Base-by-base conservation (phyloP, 2,113 vertebrate genomes). In the Crotophaga sulcirostris region DNA sequence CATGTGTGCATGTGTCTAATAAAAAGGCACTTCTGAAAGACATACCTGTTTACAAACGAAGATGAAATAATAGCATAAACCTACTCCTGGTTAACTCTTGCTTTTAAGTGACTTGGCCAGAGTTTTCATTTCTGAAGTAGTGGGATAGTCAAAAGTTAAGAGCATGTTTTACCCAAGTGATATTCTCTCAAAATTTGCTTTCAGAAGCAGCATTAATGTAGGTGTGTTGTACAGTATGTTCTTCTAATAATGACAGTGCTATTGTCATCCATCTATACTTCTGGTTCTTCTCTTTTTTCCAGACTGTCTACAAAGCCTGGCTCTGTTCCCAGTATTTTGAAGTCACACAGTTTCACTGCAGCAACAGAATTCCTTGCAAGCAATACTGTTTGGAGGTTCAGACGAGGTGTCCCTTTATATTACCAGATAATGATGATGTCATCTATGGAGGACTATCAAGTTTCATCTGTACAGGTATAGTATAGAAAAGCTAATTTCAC, bases 281-380 rank as follows among this genome's bases (percentile, higher is more conserved):
- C 84, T 91, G 96, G 55, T 94, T 96, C 72, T 96, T 96, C 69
- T 97, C 87, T 49, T 97, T 84, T 95, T 97, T 97, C 59, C 97
- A 99, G 99, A 98, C 98, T 98, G 99, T 99, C 98, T 99, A 99
- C 98, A 99, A 99, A 98, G 99, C 99, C 98, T 99, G 99, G 99
- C 98, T 99, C 96, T 99, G 99, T 98, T 99, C 99, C 98, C 99
- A 99, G 98, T 99, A 99, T 98, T 99, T 99, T 99, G 99, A 99
- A 98, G 99, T 98, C 96, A 99, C 99, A 96, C 99, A 99, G 98
- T 98, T 98, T 97, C 99, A 99, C 98, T 99, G 99, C 99, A 99
- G 98, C 97, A 99, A 99, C 98, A 98, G 98, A 97, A 99, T 99
- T 98, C 99, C 99, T 97, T 99, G 99, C 98, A 99, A 99, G 98